Evolutionary conservation across 1,140 invertebrate species (phyloP), one percentile per base, ranked within the genome.

Genomic region (Hycleus phaleratus): DNA sequence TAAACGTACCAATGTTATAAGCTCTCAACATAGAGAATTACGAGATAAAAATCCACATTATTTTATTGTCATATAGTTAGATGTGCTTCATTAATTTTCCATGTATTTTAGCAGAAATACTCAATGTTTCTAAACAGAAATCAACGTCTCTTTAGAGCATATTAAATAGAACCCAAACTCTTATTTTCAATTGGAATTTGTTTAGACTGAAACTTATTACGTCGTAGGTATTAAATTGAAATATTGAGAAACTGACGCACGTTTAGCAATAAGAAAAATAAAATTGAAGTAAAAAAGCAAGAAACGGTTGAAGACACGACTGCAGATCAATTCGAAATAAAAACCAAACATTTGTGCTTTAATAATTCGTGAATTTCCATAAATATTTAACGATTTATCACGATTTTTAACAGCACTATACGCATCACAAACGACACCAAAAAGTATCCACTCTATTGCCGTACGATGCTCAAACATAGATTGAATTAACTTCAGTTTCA

Each of bases 401-500:
- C 54, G 58, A 56, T 51, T 56, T 58, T 62, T 62, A 56, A 26
- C 49, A 46, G 54, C 26, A 32, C 60, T 47, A 54, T 51, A 46
- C 52, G 58, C 56, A 56, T 63, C 58, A 63, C 62, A 63, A 63
- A 60, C 58, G 58, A 44, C 49, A 18, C 61, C 54, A 60, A 63
- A 62, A 63, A 63, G 58, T 58, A 58, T 61, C 56, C 58, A 56
- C 49, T 49, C 56, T 49, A 32, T 32, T 32, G 32, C 60, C 51
- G 49, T 25, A 50, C 56, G 48, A 58, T 42, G 48, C 56, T 50
- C 53, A 32, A 4, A 32, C 7, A 62, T 49, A 66, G 64, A 66
- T 66, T 64, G 62, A 66, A 66, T 66, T 66, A 66, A 60, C 64
- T 56, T 49, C 55, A 53, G 56, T 52, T 53, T 60, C 52, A 53